Percentiles rank a stretch among this genome's conserved stretches.
These are phyloP conservation scores for Daubentonia madagascariensis DNA, from an alignment of 2,113 vertebrate genomes.

Conservation along the genomic window DNA sequence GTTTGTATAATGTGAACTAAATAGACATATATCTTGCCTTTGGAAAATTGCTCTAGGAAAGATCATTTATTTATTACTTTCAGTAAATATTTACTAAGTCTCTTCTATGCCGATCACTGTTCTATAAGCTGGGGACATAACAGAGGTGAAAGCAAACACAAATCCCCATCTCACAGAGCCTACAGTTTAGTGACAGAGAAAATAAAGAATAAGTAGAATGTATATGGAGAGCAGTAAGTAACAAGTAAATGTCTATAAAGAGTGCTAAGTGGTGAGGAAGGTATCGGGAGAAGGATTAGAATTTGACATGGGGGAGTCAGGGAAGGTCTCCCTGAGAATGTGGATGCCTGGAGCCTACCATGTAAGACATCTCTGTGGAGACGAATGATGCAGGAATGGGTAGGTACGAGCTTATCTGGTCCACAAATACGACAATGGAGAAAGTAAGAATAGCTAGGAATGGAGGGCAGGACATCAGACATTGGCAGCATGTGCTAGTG, in stretches of 20 bases:
- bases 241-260: no score
- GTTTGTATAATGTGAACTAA: not conserved
- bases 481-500: not conserved
- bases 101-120: no score
- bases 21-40: not conserved
- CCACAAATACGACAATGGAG: not conserved
- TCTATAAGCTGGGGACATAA: not conserved
- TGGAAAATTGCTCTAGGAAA: not conserved
- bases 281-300: not conserved
- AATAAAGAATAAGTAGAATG: not conserved
- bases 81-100: not conserved
- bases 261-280: accelerated
- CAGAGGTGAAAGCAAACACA: not conserved
- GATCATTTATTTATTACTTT: not conserved
- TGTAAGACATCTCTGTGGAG: not conserved
- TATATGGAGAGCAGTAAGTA: not conserved
- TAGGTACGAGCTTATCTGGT: not conserved
- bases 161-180: not conserved
- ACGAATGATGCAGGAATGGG: no score
- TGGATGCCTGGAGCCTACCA: accelerated
- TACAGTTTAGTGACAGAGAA: not conserved
- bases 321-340: not conserved
- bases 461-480: not conserved
- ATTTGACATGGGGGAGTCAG: accelerated
- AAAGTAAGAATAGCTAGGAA: not conserved